Percentiles rank a stretch among this genome's conserved stretches.
phyloP scores from a whole-genome alignment of 2,113 vertebrate genomes.

The Oreocharis arfaki region DNA sequence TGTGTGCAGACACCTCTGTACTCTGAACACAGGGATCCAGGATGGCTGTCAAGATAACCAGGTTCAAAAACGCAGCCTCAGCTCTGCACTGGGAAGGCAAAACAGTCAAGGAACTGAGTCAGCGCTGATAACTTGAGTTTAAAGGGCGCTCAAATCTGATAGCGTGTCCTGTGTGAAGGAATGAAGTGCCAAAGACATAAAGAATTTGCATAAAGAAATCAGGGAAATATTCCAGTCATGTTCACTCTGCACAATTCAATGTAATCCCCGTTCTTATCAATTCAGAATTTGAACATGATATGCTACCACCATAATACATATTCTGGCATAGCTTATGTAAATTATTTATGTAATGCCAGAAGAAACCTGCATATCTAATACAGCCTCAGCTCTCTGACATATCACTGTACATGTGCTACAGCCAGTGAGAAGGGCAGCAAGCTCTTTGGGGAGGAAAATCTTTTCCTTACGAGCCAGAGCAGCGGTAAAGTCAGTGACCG shows the following conservation, averaged over 20 bases:
- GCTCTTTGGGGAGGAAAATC: not conserved
- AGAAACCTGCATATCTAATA: not conserved
- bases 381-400: not conserved
- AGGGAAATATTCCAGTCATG: not conserved
- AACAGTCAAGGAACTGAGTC: not conserved
- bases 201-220: fast-evolving
- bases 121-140: not conserved
- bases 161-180: not conserved
- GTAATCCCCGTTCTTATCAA: fast-evolving
- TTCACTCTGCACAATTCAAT: not conserved
- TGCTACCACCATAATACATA: not conserved
- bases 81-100: not conserved
- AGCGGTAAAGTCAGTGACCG: fast-evolving
- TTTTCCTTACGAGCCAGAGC: not conserved
- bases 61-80: not conserved
- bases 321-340: not conserved
- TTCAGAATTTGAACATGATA: not conserved
- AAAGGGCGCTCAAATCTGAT: not conserved
- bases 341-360: not conserved
- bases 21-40: not conserved
- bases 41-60: fast-evolving
- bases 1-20: not conserved
- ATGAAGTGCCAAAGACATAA: not conserved
- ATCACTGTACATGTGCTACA: not conserved
- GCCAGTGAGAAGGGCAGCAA: not conserved